Evolutionary conservation across 2,888 invertebrate species (phyloP), one percentile per base, ranked within the genome.

Genomic region (Mythimna vitellina): DNA sequence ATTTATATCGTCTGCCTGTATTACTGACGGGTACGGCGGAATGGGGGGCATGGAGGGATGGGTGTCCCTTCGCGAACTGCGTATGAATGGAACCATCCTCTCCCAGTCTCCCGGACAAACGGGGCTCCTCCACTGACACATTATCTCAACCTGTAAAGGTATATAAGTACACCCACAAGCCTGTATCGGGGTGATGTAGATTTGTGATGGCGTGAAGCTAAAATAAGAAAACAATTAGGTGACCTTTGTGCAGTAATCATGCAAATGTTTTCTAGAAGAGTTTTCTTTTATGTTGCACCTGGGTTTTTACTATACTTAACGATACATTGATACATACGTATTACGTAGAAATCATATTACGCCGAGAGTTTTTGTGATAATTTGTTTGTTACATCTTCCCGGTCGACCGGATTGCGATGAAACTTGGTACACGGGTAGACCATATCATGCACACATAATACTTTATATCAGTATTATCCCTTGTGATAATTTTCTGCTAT

Each of bases 61-160:
- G 61, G 65, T 54, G 75, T 79, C 76, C 80, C 73, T 79, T 75
- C 62, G 74, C 73, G 20, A 63, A 65, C 73, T 46, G 62, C 49
- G 80, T 80, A 82, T 84, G 86, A 82, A 82, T 82, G 83, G 79
- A 53, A 62, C 64, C 66, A 73, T 74, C 68, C 73, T 67, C 76
- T 82, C 82, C 81, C 65, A 76, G 78, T 69, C 75, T 82, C 83
- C 81, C 65, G 77, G 78, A 87, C 83, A 87, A 87, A 87, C 86
- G 87, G 84, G 73, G 75, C 66, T 71, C 54, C 54, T 63, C 66
- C 71, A 79, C 67, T 61, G 71, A 82, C 71, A 79, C 63, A 58
- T 72, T 73, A 67, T 73, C 51, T 42, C 22, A 38, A n/a, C 22
- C 14, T 70, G 58, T 46, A 62, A 35, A 25, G 1, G 22, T 38